Base-by-base conservation (phyloP, 2,797 vertebrate species). In the Momotus momota region DNA sequence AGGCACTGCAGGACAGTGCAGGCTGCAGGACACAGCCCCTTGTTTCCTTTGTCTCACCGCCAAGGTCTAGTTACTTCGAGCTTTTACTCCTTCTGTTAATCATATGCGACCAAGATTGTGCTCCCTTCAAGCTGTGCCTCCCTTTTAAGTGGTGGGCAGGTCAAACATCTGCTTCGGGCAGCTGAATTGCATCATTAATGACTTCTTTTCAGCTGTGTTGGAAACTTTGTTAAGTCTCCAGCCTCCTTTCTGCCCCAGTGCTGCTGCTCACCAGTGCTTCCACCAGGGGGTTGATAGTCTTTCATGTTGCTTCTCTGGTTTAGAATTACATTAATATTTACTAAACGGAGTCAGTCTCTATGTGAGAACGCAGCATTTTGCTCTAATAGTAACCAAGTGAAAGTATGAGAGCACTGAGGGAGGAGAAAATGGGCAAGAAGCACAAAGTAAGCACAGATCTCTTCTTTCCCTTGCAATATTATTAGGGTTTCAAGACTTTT, bases 121-220 rank as follows among this genome's bases (percentile, higher is more conserved):
- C 75, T 85, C 48, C 48, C 14, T 77, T 89, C 69, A 78, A 74
- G 52, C 79, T 40, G 41, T 27, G 25, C 48, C 66, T 91, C 48
- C 29, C 54, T 86, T 92, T 65, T 70, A 75, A 94, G 81, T 1
- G 3, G 54, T 54, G 75, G 51, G 61, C 61, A 81, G 83, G 86
- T 94, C 89, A 93, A 86, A 89, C 87, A 95, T 96, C 94, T 97
- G 96, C 89, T 97, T 57, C 55, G 40, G 66, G 70, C 86, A 90
- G 61, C 61, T 91, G 89, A 95, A 78, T 64, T 78, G 38, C 58
- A 49, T 92, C 79, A 40, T 55, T 79, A 91, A 84, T 74, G 45
- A 66, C 31, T 55, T 88, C 73, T 52, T 38, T 83, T 43, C 45
- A 48, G 57, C 38, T 61, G 4, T 20, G 10, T 38, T 74, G 49